Evolutionary conservation across 2,888 invertebrate species (phyloP).

Genomic region (Germaria angustata): DNA sequence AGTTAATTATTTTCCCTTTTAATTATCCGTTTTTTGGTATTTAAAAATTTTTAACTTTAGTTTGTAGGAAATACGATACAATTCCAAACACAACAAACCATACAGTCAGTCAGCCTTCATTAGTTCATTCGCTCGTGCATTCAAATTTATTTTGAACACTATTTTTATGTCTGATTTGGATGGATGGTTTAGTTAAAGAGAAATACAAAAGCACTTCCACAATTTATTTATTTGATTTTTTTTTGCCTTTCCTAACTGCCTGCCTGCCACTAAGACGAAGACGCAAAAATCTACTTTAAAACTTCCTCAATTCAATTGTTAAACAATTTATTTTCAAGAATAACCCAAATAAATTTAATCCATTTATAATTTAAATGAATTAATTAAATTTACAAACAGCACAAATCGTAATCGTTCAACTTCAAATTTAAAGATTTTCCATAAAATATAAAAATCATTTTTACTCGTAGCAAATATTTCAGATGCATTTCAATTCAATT

Average conservation of each 20-base stretch:
- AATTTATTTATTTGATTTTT: no score
- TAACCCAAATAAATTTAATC: constrained; percentile 38
- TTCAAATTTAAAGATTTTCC: no score
- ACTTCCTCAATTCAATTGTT: constrained; percentile 46
- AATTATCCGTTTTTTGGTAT: constrained; percentile 41
- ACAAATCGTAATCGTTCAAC: no score
- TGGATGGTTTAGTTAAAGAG: constrained; percentile 54
- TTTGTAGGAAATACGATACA: constrained; percentile 59
- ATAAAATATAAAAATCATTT: no score
- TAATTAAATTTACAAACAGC: not conserved
- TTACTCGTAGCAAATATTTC: no score
- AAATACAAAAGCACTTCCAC: constrained; percentile 49
- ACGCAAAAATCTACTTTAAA: constrained; percentile 29
- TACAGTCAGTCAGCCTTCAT: constrained; percentile 27
- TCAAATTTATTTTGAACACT: constrained; percentile 30
- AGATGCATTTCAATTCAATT: no score
- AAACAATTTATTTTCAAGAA: constrained; percentile 21
- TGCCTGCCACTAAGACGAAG: constrained; percentile 9
- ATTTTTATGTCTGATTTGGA: constrained; percentile 54
- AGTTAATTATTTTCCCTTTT: constrained; percentile 39
- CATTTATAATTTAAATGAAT: not conserved
- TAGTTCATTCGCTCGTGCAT: not conserved
- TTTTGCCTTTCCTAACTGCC: not conserved
- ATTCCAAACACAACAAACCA: constrained; percentile 29
- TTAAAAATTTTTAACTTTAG: constrained; percentile 28